A percentile compares a stretch with the other conserved stretches of the same genome.
Conservation (phyloP, 2,113 vertebrate species). For the Oxyura jamaicensis region DNA sequence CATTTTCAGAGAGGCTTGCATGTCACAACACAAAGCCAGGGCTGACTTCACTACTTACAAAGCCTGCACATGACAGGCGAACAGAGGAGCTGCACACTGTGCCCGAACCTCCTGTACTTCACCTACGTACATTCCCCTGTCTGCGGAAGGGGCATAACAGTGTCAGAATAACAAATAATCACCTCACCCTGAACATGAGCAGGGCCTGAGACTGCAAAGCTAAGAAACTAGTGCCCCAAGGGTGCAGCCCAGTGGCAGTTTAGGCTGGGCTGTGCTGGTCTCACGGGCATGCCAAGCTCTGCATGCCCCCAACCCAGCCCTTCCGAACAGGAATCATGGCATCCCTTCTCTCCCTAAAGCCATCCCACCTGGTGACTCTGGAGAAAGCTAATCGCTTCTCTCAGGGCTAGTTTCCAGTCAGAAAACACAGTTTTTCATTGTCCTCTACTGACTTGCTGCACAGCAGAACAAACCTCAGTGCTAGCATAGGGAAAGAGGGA, state of each 20-base stretch:
- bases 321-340: background rate
- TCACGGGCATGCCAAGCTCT: background rate
- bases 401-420: background rate
- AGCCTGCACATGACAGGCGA: background rate
- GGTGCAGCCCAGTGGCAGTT: fast-evolving
- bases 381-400: background rate
- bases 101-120: fast-evolving
- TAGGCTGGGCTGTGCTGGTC: background rate
- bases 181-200: background rate
- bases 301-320: background rate
- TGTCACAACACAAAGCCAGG: conserved; percentile 1
- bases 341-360: background rate
- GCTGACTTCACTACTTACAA: background rate
- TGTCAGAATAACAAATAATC: background rate
- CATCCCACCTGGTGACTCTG: background rate
- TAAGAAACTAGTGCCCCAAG: background rate
- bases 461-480: background rate
- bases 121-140: fast-evolving
- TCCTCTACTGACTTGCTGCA: background rate
- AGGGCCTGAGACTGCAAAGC: background rate
- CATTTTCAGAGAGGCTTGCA: conserved; percentile 41
- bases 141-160: background rate
- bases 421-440: background rate
- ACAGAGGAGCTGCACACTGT: background rate
- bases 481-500: background rate